Conservation (phyloP, 2,113 vertebrate species). For the Puntigrus tetrazona region DNA sequence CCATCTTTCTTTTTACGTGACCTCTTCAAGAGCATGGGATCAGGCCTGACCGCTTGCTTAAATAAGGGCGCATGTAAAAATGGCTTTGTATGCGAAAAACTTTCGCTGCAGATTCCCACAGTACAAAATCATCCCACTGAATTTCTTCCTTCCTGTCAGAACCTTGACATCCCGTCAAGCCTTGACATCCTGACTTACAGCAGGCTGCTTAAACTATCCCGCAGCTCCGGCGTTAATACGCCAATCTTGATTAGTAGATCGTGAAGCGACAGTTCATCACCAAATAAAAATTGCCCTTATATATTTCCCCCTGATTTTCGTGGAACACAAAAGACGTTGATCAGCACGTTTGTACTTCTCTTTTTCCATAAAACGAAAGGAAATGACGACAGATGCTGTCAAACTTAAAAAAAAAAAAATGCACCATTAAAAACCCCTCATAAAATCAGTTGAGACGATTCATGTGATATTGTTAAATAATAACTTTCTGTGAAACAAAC, state of each 20-base stretch:
- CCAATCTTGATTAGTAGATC: background rate
- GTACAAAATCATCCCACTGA: constrained; percentile 45
- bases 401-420: background rate
- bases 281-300: background rate
- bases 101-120: constrained; percentile 68
- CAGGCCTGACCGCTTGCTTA: constrained; percentile 59
- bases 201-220: background rate
- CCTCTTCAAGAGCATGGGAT: constrained; percentile 59
- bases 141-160: constrained; percentile 23
- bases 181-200: constrained; percentile 6
- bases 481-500: background rate
- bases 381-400: background rate
- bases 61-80: constrained; percentile 64
- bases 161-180: constrained; percentile 19
- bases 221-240: background rate
- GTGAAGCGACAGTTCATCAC: background rate
- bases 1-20: constrained; percentile 23
- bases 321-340: background rate
- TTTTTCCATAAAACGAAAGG: background rate
- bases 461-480: constrained; percentile 1
- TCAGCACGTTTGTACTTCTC: background rate
- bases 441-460: background rate
- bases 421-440: background rate
- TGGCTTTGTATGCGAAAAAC: constrained; percentile 65
- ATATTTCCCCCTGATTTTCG: background rate